A percentile compares a stretch with the other conserved stretches of the same genome.
Evolutionary conservation across 2,113 vertebrate species (phyloP).

Genomic region (Ptilonorhynchus violaceus): DNA sequence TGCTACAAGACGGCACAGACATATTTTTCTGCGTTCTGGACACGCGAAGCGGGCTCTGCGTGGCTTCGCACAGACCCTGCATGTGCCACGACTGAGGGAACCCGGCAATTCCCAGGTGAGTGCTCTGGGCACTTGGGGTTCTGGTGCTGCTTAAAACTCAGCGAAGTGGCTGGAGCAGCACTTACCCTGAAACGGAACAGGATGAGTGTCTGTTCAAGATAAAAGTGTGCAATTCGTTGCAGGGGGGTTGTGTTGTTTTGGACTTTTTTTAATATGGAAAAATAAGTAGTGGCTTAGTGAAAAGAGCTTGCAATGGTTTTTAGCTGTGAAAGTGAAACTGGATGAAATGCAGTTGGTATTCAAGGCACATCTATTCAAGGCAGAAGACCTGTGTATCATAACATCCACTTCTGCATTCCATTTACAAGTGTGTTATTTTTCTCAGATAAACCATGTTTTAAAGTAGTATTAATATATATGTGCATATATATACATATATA

Average conservation of each 20-base stretch:
- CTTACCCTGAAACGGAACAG: not conserved
- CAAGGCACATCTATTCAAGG: not conserved
- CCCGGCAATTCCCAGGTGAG: not conserved
- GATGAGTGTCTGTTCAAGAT: not conserved
- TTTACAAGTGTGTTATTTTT: not conserved
- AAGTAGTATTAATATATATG: not conserved
- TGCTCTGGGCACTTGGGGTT: not conserved
- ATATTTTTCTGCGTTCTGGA: not conserved
- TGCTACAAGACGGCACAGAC: not conserved
- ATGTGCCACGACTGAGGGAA: rapidly evolving
- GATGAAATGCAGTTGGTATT: not conserved
- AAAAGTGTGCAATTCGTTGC: not conserved
- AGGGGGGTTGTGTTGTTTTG: not conserved
- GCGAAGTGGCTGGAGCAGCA: not conserved
- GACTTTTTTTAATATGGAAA: not conserved
- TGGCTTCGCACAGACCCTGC: not conserved
- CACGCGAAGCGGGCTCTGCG: not conserved
- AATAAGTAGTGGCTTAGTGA: not conserved
- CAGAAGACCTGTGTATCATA: not conserved
- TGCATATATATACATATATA: no score
- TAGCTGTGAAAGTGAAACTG: not conserved
- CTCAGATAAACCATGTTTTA: not conserved
- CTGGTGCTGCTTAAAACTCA: rapidly evolving
- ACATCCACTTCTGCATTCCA: not conserved
- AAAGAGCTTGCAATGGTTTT: not conserved